Evolutionary conservation across 2,113 vertebrate species (phyloP), one percentile per base, ranked within the genome.

Genomic region (Cardinalis cardinalis): DNA sequence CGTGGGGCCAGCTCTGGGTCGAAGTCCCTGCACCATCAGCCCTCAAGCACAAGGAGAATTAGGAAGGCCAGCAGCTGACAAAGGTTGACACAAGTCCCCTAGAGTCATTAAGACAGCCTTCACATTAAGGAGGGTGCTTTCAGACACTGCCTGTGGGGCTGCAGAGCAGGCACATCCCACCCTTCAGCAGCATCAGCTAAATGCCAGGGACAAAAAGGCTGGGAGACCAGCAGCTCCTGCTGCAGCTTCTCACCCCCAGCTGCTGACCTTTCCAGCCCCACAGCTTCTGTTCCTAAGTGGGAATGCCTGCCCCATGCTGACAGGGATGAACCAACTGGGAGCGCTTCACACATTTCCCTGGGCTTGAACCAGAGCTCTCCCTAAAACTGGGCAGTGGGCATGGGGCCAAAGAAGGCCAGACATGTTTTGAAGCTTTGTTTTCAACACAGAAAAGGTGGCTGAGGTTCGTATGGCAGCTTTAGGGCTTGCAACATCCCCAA

Each of bases 1-100:
- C 0, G 0, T 1, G 4, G 48, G 9, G 14, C 1, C 1, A 16
- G 19, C 25, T 7, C 40, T 18, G 51, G 26, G 15, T 64, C 36
- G 14, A 0, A 20, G 68, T 40, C 28, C 14, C 48, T 52, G 36
- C 40, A 71, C 6, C 29, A 64, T 6, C 3, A 55, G 20, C 58
- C 23, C 6, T 5, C n/a, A 36, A 55, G 41, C 16, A 38, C 28
- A 13, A 34, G 4, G 24, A 73, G 29, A 69, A 58, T 36, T 34
- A 60, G 48, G 43, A 83, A 77, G 74, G 49, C 20, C 65, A 74
- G 51, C 23, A 64, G 44, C 0, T 44, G 52, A 44, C 65, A 80
- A 52, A 71, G 12, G 36, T 3, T 8, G 6, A 46, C 20, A 75
- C 20, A 75, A 72, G 44, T 53, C 12, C 24, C 46, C 10, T 11